These are phyloP conservation scores for Lithophane semibrunnea DNA, from an alignment of 2,888 invertebrate genomes.

Conservation along the genomic window DNA sequence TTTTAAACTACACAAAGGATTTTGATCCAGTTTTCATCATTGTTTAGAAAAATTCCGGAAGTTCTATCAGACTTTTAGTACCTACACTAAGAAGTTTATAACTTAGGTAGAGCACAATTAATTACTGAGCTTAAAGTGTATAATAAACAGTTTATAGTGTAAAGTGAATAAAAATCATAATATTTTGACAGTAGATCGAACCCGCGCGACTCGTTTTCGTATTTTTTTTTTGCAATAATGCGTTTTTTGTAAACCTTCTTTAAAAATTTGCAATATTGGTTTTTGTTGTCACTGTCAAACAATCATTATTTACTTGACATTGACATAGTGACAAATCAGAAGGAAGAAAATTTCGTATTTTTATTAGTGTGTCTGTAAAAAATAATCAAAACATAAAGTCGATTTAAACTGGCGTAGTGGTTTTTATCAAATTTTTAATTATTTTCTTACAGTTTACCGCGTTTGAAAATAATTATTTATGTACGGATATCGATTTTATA, in stretches of 20 bases:
- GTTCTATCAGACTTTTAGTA: not conserved
- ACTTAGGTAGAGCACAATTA: too few relatives aligned
- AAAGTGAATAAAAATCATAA: not conserved
- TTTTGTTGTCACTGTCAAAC: conserved; percentile 47
- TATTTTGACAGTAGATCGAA: not conserved
- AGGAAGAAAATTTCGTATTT: conserved; percentile 24
- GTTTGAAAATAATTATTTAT: conserved; percentile 50
- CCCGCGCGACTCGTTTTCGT: not conserved
- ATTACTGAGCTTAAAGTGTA: too few relatives aligned
- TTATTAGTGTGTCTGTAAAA: conserved; percentile 23
- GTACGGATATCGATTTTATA: conserved; percentile 48
- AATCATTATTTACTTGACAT: conserved; percentile 65
- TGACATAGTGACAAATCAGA: conserved; percentile 63
- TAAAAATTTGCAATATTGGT: conserved; percentile 28
- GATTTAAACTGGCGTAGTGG: conserved; percentile 10
- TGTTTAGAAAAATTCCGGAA: not conserved
- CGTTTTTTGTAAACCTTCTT: not conserved
- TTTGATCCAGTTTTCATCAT: not conserved
- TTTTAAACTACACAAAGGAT: not conserved
- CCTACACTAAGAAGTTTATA: too few relatives aligned
- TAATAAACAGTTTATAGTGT: too few relatives aligned
- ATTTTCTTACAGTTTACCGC: conserved; percentile 49
- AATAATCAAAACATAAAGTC: conserved; percentile 55
- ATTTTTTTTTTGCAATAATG: not conserved
- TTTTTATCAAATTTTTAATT: conserved; percentile 26